These are phyloP conservation scores for Tribolium freemani DNA, from an alignment of 2,888 invertebrate species.

Conservation along the genomic window DNA sequence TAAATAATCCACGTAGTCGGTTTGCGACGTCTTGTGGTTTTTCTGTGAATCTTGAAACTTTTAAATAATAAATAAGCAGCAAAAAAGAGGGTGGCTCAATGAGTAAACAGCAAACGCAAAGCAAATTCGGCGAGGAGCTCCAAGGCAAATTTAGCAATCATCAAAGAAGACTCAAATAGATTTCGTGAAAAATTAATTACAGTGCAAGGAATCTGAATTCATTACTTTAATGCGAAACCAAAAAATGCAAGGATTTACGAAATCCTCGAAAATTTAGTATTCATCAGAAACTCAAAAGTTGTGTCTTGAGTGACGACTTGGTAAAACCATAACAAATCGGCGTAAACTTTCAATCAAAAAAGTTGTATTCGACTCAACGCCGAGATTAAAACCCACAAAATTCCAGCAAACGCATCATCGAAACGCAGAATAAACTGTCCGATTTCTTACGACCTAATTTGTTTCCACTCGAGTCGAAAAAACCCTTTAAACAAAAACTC, in stretches of 20 bases:
- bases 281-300: neutral
- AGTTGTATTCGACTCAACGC: slow-evolving; percentile 3
- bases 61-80: neutral
- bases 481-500: slow-evolving; percentile 13
- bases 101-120: neutral
- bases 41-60: neutral
- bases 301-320: neutral
- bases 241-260: too few relatives aligned
- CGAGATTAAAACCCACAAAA: slow-evolving; percentile 13
- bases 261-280: neutral
- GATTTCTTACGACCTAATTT: slow-evolving; percentile 25
- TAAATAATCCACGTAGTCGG: too few relatives aligned
- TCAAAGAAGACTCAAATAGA: neutral
- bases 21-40: neutral
- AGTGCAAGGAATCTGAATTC: neutral
- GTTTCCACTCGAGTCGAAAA: neutral
- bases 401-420: slow-evolving; percentile 6
- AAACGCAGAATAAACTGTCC: slow-evolving; percentile 13
- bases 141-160: neutral
- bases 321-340: neutral
- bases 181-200: neutral
- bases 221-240: neutral
- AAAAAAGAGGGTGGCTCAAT: neutral
- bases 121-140: neutral
- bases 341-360: slow-evolving; percentile 26